Evolutionary conservation across 2,797 vertebrate genomes (phyloP), one percentile per base, ranked within the genome.

Genomic region (Syngnathus rostellatus): DNA sequence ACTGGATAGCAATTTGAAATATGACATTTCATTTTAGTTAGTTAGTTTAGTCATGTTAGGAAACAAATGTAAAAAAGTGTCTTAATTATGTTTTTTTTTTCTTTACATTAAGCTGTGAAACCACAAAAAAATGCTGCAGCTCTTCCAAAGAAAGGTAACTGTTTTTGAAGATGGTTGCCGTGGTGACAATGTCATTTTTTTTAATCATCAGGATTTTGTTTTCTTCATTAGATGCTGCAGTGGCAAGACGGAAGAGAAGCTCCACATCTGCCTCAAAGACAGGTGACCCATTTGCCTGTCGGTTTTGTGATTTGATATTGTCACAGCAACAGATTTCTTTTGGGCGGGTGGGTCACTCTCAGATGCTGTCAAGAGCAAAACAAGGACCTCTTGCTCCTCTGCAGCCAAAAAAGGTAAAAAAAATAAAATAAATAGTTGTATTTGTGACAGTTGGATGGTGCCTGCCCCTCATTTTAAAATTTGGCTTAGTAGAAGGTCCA

Each of bases 341-440:
- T 59, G 31, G 16, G 8, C n/a, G 25, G 25, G 25, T 23, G 25
- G n/a, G 50, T 67, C 64, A 45, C 73, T 71, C 73, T 67, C 31
- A 0, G 48, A 75, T 3, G 57, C 71, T 59, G 69, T 73, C 74
- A 81, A 45, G 70, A 74, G 63, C 68, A 86, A 80, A 78, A 72
- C 48, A 23, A 87, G 77, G 17, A 19, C 72, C 0, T 37, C 55
- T 31, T 31, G 31, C 8, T 11, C 50, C 50, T 21, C 75, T 11
- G 0, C 62, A 37, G 53, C 67, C 10, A 79, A 72, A 74, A 88
- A 75, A 82, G 81, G 83, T 85, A 25, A 31, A 41, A 59, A 16
- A 41, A 40, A 40, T 3, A 41, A 41, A n/a, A n/a, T n/a, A n/a
- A n/a, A n/a, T n/a, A 48, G 23, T 4, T 7, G 19, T n/a, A 8